Evolutionary conservation across 2,113 vertebrate species (phyloP), one percentile per base, ranked within the genome.

Genomic region (Toxotes chatareus): DNA sequence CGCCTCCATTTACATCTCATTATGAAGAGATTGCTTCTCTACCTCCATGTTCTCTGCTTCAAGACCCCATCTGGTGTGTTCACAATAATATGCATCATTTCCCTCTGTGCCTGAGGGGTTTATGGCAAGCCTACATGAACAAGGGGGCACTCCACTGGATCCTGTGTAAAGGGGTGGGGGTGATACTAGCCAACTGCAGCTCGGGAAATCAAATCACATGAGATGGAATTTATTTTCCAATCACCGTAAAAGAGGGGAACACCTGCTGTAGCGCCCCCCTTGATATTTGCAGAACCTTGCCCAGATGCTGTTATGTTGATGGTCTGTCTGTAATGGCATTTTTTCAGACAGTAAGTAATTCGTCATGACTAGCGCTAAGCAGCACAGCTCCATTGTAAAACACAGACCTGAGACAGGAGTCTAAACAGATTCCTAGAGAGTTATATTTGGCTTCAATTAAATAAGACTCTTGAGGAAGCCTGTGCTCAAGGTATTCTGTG

Each of bases 11-110:
- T 92, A 69, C 92, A 92, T 93, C 42, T 92, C 84, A 90, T 94
- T 90, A 89, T 14, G 47, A 67, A 63, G 27, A 57, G 63, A 86
- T 63, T 71, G 73, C 78, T 14, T 55, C 69, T 72, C 60, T 69
- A 23, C 69, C 80, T 84, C 73, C 67, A 53, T 82, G 59, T 74
- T 60, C 80, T 80, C 80, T 34, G 82, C 86, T 66, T 78, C 70
- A 42, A 73, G 90, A 69, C 86, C 89, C 93, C 94, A 94, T 93
- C 93, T 95, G 93, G 87, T 88, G 76, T 87, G 87, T 89, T 90
- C 80, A 86, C 88, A 92, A 93, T 93, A 85, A 92, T 89, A 93
- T 80, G 92, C 92, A 89, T 93, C 88, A 91, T 91, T 92, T 93
- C 86, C 70, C 55, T 14, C 47, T 4, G 56, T 40, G 86, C 84